Evolutionary conservation across 1,140 invertebrate species (phyloP), one percentile per base, ranked within the genome.

Genomic region (Euschistus heros): DNA sequence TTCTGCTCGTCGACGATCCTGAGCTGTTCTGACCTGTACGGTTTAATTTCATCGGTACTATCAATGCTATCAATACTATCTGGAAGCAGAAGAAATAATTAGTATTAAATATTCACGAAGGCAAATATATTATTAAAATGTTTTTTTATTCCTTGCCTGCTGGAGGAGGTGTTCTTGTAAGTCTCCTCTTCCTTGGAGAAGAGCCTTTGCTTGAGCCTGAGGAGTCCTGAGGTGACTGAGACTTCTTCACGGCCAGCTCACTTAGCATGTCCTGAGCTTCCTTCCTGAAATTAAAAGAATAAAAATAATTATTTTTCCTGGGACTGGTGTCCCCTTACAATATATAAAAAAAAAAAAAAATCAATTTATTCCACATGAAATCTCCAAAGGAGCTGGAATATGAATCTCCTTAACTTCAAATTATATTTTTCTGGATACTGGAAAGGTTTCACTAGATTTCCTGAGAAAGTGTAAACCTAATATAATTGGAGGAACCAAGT

Each of bases 221-320:
- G 22, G 80, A 80, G 60, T 80, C 76, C 68, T 81, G 80, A 4
- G 85, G 81, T 0, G 84, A 83, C 63, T 86, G 78, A 61, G 66
- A 70, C 69, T 88, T 85, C 42, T 86, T 79, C 13, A 85, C 83
- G 7, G 88, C 87, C 68, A 91, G 77, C 74, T 90, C 88, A 74
- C 84, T 87, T 13, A 91, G 75, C 86, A 90, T 88, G 65, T 89
- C 87, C 59, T 89, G 82, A 22, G 88, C 88, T 79, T 91, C 88
- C 79, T 88, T 83, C 72, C 88, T 89, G 74, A 27, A 76, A 73
- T 65, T 37, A 30, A 17, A 62, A n/a, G 8, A 6, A 59, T 24
- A n/a, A n/a, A n/a, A n/a, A n/a, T n/a, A n/a, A n/a, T n/a, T n/a
- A n/a, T n/a, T n/a, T n/a, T n/a, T n/a, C n/a, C n/a, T n/a, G n/a